A percentile compares a stretch with the other conserved stretches of the same genome.
Conservation (phyloP, 2,888 invertebrate genomes). For the Athetis lepigone region DNA sequence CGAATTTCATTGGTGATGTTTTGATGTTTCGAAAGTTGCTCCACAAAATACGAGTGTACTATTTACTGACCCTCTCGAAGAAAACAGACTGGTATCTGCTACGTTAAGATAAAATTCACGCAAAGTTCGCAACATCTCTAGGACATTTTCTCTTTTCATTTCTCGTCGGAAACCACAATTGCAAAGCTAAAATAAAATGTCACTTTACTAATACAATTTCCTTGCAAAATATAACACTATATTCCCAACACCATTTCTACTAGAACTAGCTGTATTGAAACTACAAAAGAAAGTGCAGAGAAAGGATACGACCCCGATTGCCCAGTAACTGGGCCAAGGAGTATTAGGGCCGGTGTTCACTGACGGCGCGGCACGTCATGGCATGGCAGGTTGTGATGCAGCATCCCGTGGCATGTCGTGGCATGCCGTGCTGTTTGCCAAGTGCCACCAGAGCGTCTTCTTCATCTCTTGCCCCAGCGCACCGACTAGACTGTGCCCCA, state of each 20-base stretch:
- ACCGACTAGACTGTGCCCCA: too few species aligned
- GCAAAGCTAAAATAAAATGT: slow-evolving; percentile 3
- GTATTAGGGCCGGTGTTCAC: too few species aligned
- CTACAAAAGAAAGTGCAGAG: slow-evolving; percentile 42
- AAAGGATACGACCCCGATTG: slow-evolving; percentile 57
- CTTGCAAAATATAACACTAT: slow-evolving; percentile 13
- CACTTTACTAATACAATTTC: slow-evolving; percentile 9
- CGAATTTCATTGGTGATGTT: too few species aligned
- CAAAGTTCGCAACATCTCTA: too few species aligned
- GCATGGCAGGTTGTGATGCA: too few species aligned
- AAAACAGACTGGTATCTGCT: neutral
- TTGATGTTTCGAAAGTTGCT: too few species aligned
- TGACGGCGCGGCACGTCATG: too few species aligned
- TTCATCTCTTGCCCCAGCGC: too few species aligned
- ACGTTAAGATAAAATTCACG: neutral
- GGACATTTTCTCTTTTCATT: neutral
- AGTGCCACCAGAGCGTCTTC: too few species aligned
- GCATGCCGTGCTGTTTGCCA: too few species aligned
- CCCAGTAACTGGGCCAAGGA: slow-evolving; percentile 53
- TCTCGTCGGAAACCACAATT: neutral
- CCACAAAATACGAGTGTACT: neutral
- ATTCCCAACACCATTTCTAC: slow-evolving; percentile 14
- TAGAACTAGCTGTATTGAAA: slow-evolving; percentile 35
- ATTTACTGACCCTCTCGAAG: neutral
- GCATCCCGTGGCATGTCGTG: too few species aligned